Evolutionary conservation across 2,888 invertebrate genomes (phyloP).

Genomic region (Campaea margaritaria): DNA sequence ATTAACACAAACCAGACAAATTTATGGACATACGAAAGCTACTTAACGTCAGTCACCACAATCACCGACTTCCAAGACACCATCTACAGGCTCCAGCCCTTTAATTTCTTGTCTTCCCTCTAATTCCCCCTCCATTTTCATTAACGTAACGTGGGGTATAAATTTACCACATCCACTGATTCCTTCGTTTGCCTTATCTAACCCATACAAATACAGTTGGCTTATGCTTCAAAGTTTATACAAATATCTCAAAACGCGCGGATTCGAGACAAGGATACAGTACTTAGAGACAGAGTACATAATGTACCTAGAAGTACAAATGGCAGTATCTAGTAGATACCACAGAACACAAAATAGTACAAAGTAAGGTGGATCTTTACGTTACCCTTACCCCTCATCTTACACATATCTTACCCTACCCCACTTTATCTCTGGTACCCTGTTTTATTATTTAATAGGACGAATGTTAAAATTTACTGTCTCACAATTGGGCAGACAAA

Average conservation of each 20-base stretch:
- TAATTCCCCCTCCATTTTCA: constrained; percentile 18
- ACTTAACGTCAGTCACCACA: neutral
- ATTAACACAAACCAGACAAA: too few species aligned
- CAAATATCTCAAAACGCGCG: constrained; percentile 31
- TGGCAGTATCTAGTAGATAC: too few species aligned
- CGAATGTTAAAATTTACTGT: too few species aligned
- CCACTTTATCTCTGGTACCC: too few species aligned
- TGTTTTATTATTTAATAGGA: too few species aligned
- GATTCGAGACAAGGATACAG: neutral
- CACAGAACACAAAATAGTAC: too few species aligned
- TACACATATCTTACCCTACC: too few species aligned
- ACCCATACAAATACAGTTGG: constrained; percentile 29
- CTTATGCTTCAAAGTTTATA: constrained; percentile 30
- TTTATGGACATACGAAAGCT: neutral
- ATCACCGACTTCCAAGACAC: neutral
- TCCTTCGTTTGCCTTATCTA: constrained; percentile 24
- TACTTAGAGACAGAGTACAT: constrained; percentile 15
- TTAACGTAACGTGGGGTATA: constrained; percentile 21
- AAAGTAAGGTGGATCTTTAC: too few species aligned
- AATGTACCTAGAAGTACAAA: too few species aligned
- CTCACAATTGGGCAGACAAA: too few species aligned
- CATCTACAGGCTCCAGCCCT: neutral
- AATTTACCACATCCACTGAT: constrained; percentile 25
- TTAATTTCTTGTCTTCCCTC: constrained; percentile 10
- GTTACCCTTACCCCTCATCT: too few species aligned